Evolutionary conservation across 2,888 invertebrate species (phyloP).

Genomic region (Barypeithes pellucidus): DNA sequence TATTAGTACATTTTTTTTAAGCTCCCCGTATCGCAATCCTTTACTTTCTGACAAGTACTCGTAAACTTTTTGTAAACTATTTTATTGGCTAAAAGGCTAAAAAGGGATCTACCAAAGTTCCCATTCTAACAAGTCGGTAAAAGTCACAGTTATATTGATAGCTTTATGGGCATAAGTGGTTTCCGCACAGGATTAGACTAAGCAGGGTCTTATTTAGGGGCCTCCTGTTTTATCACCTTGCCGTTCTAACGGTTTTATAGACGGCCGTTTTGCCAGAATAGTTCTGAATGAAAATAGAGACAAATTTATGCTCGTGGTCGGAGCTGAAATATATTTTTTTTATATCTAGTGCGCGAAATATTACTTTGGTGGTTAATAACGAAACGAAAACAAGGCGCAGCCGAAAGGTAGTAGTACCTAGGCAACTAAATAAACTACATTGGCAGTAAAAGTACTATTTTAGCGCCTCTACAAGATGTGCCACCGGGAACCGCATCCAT

Average conservation of each 20-base stretch:
- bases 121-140: slow-evolving; percentile 21
- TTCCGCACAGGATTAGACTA: slow-evolving; percentile 18
- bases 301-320: neutral
- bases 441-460: no score
- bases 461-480: no score
- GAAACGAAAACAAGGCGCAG: no score
- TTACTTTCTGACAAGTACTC: neutral
- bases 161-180: slow-evolving; percentile 29
- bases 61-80: slow-evolving; percentile 2
- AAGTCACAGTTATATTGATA: slow-evolving; percentile 26
- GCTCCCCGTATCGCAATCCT: neutral
- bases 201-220: slow-evolving; percentile 20
- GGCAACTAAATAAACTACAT: no score
- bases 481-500: no score
- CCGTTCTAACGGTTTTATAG: slow-evolving; percentile 13
- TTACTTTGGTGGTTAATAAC: no score
- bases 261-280: neutral
- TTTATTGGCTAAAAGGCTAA: neutral
- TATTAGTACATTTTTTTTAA: no score
- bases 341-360: no score
- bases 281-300: neutral
- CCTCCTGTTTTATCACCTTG: slow-evolving; percentile 11
- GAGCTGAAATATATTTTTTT: no score
- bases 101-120: slow-evolving; percentile 2
- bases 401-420: no score